A percentile compares a stretch with the other conserved stretches of the same genome.
Conservation (phyloP, 2,113 vertebrate genomes). For the Pterocles gutturalis region DNA sequence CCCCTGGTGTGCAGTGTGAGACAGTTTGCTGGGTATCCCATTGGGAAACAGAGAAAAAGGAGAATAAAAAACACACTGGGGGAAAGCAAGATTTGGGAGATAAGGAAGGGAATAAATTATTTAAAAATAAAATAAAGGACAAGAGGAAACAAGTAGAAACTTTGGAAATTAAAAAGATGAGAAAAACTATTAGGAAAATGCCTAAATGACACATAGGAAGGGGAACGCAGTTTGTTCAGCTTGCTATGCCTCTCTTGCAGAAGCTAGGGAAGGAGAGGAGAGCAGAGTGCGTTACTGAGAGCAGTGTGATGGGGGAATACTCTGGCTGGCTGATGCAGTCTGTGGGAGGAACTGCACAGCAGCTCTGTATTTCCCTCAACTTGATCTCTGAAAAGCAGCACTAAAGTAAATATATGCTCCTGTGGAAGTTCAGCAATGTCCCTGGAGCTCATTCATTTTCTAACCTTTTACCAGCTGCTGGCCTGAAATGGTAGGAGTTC, state of each 20-base stretch:
- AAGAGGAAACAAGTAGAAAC: background rate
- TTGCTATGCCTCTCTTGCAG: background rate
- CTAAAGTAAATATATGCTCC: slow-evolving; percentile 70
- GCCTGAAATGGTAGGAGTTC: slow-evolving; percentile 70
- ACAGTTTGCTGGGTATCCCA: background rate
- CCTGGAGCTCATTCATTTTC: slow-evolving; percentile 75
- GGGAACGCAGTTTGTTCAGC: background rate
- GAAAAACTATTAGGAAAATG: background rate
- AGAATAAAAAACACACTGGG: background rate
- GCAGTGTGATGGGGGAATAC: fast-evolving
- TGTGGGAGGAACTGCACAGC: background rate
- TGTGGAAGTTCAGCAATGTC: slow-evolving; percentile 9
- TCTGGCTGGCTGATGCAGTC: background rate
- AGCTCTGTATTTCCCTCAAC: background rate
- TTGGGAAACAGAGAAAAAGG: background rate
- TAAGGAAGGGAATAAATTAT: background rate
- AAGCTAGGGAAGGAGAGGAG: background rate
- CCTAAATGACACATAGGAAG: background rate
- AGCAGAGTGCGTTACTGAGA: background rate
- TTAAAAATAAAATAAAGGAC: background rate
- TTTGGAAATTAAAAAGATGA: background rate
- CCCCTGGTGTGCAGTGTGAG: background rate
- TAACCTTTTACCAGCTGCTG: slow-evolving; percentile 75
- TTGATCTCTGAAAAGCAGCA: slow-evolving; percentile 26
- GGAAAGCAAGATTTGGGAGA: background rate